Conservation (phyloP, 2,797 vertebrate species). For the Lithobates sylvaticus region DNA sequence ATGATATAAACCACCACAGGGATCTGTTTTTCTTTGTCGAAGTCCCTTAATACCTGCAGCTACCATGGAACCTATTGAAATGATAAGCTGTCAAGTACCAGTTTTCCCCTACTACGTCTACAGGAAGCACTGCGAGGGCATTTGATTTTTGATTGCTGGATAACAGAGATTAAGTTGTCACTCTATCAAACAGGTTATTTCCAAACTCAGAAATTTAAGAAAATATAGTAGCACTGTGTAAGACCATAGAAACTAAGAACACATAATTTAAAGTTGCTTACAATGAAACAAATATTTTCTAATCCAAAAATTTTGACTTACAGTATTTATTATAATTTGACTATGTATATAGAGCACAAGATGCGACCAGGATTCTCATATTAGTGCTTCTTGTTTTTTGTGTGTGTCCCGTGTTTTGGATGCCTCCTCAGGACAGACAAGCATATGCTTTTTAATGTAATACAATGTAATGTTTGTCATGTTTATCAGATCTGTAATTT, state of each 20-base stretch:
- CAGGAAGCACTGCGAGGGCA: constrained; percentile 39
- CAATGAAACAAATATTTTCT: no score
- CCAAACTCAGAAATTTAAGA: constrained; percentile 3
- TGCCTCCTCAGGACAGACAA: no score
- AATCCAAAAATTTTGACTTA: no score
- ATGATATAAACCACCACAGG: not conserved
- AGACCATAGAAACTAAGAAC: constrained; percentile 7
- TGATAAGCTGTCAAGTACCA: constrained; percentile 23
- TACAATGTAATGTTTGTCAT: no score
- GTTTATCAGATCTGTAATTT: no score
- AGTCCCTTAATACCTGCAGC: not conserved
- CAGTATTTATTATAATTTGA: no score
- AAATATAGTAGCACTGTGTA: not conserved
- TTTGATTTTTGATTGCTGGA: constrained; percentile 44
- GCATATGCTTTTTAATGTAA: no score
- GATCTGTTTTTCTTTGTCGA: not conserved
- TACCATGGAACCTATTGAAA: constrained; percentile 24
- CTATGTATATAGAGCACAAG: no score
- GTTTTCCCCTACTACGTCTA: constrained; percentile 17
- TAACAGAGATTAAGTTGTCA: constrained; percentile 38
- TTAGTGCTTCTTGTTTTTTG: no score
- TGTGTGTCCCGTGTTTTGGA: no score
- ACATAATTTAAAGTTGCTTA: no score
- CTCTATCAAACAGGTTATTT: constrained; percentile 25
- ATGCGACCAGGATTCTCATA: no score